Evolutionary conservation across 2,888 invertebrate genomes (phyloP).

Genomic region (Meta bourneti): DNA sequence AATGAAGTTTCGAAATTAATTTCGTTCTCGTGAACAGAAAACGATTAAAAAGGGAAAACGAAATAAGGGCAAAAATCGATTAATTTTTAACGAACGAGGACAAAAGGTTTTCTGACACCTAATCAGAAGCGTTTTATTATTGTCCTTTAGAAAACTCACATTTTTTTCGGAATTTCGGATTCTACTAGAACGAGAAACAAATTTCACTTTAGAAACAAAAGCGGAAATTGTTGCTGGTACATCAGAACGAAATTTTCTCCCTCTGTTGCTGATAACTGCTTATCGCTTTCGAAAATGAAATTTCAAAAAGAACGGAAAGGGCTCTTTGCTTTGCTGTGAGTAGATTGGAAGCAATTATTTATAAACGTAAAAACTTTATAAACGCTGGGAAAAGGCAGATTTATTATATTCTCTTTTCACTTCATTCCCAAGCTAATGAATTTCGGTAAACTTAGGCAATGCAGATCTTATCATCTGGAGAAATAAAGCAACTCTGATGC

Average conservation of each 20-base stretch:
- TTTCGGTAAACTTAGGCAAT: slow-evolving; percentile 42
- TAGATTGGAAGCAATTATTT: slow-evolving; percentile 58
- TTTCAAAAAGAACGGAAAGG: slow-evolving; percentile 29
- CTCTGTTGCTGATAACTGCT: slow-evolving; percentile 48
- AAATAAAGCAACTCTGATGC: slow-evolving; percentile 13
- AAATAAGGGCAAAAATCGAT: slow-evolving; percentile 55
- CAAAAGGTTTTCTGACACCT: slow-evolving; percentile 66
- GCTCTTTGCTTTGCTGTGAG: slow-evolving; percentile 11
- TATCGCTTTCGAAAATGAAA: slow-evolving; percentile 43
- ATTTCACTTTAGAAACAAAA: slow-evolving; percentile 58
- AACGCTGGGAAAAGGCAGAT: slow-evolving; percentile 44
- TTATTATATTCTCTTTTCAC: slow-evolving; percentile 44
- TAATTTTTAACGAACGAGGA: slow-evolving; percentile 54
- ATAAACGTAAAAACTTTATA: slow-evolving; percentile 49
- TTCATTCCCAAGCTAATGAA: slow-evolving; percentile 24
- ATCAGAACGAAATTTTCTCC: slow-evolving; percentile 25
- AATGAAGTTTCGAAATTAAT: slow-evolving; percentile 65
- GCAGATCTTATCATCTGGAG: slow-evolving; percentile 40
- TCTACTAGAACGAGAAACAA: slow-evolving; percentile 53
- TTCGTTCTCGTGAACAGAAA: slow-evolving; percentile 48
- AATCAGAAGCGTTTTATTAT: slow-evolving; percentile 63
- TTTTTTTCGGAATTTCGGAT: slow-evolving; percentile 26
- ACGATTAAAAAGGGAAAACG: slow-evolving; percentile 51
- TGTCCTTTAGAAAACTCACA: neutral
- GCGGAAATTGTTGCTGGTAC: slow-evolving; percentile 56